Base-by-base conservation (phyloP, 2,797 vertebrate species). In the Xenentodon cancila region DNA sequence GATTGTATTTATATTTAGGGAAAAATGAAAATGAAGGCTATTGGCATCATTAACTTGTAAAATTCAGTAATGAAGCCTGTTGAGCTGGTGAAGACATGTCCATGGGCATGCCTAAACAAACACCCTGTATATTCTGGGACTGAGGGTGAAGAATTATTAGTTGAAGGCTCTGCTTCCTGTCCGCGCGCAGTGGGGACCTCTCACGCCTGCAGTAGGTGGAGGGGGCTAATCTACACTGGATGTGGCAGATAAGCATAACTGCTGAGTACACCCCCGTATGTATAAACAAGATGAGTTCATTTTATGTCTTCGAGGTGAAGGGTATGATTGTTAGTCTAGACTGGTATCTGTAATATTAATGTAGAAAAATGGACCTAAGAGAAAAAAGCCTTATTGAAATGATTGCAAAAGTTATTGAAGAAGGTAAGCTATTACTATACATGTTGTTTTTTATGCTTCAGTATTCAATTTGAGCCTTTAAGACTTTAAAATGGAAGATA, bases 331-430 rank as follows among this genome's bases (percentile, higher is more conserved):
- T 72, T 65, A 64, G 21, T 66, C 8, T 48, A 50, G 51, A 48
- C 80, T 18, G 51, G 22, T 42, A 37, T 56, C 44, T 16, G 60
- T 72, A 20, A 58, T 63, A 27, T 66, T 63, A 17, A 48, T 42
- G 37, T 12, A 16, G 16, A 62, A 69, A 68, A 79, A 94, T 94
- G 94, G 90, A 92, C 52, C 66, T 78, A 64, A 74, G 72, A 63
- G 81, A 89, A 63, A 92, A 56, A 85, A 85, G 88, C 57, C 88
- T 94, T 66, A 81, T 86, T 70, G 81, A 89, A 68, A 84, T 92
- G 63, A 91, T 94, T 77, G 92, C 91, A 5, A 92, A 90, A 75
- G 84, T 91, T 63, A 91, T 94, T 71, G 89, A 91, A 84, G 91
- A 93, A 93, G 94, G 94, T 94, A 92, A 85, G 90, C 9, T 25